Percentiles rank a stretch among this genome's conserved stretches.
These are phyloP conservation scores for Centropus bengalensis DNA, from an alignment of 2,113 vertebrate genomes.

Conservation along the genomic window DNA sequence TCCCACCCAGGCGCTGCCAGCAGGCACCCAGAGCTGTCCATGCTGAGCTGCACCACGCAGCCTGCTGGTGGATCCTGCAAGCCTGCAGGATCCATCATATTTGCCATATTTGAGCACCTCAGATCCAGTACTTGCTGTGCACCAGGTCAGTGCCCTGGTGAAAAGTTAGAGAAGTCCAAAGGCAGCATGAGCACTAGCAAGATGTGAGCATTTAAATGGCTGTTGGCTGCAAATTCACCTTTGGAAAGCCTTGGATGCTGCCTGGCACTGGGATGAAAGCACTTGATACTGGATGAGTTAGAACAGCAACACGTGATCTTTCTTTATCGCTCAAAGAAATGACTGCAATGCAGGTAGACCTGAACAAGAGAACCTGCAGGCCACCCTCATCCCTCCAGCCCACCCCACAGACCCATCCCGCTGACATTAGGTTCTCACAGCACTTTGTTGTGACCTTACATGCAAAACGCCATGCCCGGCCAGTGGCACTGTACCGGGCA, in stretches of 20 bases:
- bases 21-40: background rate
- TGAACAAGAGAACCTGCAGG: background rate
- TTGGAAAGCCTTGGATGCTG: background rate
- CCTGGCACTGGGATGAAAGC: background rate
- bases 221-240: background rate
- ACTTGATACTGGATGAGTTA: background rate
- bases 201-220: background rate
- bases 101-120: background rate
- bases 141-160: background rate
- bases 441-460: background rate
- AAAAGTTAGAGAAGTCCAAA: background rate
- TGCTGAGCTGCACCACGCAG: background rate
- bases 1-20: background rate
- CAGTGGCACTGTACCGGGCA: background rate
- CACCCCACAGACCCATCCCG: background rate
- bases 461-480: background rate
- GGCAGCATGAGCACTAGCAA: background rate
- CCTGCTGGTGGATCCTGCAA: fast-evolving
- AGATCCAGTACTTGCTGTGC: background rate
- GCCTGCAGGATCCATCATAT: background rate
- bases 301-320: background rate
- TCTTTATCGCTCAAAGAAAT: background rate
- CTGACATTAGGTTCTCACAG: background rate
- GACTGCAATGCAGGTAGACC: background rate
- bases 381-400: background rate